Base-by-base conservation (phyloP, 2,888 invertebrate species). In the Shargacucullia verbasci region DNA sequence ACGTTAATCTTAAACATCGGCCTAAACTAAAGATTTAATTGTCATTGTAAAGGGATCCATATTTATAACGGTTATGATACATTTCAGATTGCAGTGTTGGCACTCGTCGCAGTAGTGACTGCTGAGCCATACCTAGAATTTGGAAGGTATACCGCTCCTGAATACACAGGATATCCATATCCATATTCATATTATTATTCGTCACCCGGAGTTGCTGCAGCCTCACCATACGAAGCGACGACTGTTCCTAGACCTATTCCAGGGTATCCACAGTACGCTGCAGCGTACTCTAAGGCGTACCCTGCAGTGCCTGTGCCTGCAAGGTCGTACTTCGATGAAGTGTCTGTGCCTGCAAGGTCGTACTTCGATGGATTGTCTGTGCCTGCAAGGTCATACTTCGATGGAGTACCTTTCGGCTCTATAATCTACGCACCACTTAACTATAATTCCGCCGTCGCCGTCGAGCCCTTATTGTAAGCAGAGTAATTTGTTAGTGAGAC, bases 41-140 rank as follows among this genome's bases (percentile, higher is more conserved):
- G 40, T 27, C 5, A 13, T 13, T n/a, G n/a, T n/a, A n/a, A n/a
- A 41, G 4, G n/a, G 12, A 34, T 8, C 7, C 8, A 9, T 25
- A 8, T 34, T 34, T 12, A 35, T 7, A 12, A 12, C 13, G 1
- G 3, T 12, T 7, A 38, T n/a, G 40, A 3, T 12, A 12, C 6
- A 12, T 71, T 79, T 52, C 82, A 89, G 89, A 66, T 89, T n/a
- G 62, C 77, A 27, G 12, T 84, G 11, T 15, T 85, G 57, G 81
- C 81, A 1, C 25, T 86, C 33, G 31, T 85, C 8, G 84, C 81
- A 2, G 58, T 74, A 8, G 84, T 63, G 12, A 55, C 79, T 20
- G 85, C 87, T 13, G 81, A 88, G 0, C 90, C 88, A 1, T 72
- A 84, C 33, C 1, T 81, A 2, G n/a, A n/a, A n/a, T n/a, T n/a